Percentiles rank a stretch among this genome's conserved stretches.
Conservation (phyloP, 2,888 invertebrate species). For the Coleophora flavipennella region DNA sequence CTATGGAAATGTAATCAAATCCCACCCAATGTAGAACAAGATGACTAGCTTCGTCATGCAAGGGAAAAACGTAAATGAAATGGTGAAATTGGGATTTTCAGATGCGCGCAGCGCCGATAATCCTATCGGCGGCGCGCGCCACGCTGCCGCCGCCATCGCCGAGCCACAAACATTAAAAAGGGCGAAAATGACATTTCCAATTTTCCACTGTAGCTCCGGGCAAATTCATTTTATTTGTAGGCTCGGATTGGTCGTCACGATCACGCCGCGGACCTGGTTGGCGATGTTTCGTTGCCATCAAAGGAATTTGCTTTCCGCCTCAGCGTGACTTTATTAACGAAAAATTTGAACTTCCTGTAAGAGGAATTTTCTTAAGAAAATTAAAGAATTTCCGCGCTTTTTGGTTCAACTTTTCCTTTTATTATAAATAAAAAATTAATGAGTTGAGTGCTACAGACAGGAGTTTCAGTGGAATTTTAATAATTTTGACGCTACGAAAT, state of each 20-base stretch:
- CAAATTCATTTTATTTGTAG: constrained; percentile 68
- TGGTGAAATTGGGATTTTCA: too few species aligned
- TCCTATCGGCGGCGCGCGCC: constrained; percentile 39
- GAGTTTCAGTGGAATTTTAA: too few species aligned
- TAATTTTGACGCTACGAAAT: too few species aligned
- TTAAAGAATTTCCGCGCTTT: constrained; percentile 51
- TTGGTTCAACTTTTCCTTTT: constrained; percentile 38
- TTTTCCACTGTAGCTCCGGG: constrained; percentile 70
- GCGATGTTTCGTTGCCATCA: constrained; percentile 65
- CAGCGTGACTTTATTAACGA: constrained; percentile 53
- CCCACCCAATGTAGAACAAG: too few species aligned
- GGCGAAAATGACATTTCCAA: constrained; percentile 74
- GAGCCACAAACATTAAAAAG: constrained; percentile 69
- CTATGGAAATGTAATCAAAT: too few species aligned
- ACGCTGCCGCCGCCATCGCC: constrained; percentile 24
- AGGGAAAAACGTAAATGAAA: too few species aligned
- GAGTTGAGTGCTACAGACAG: too few species aligned
- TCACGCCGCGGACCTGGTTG: constrained; percentile 27
- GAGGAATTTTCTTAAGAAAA: constrained; percentile 54
- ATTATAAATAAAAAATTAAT: not conserved
- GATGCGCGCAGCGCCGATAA: constrained; percentile 25
- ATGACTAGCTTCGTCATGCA: too few species aligned
- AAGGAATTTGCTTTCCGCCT: constrained; percentile 46
- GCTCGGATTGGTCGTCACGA: constrained; percentile 38
- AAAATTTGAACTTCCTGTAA: constrained; percentile 50